Base-by-base conservation (phyloP, 2,888 invertebrate genomes). In the Gastrophysa polygoni region DNA sequence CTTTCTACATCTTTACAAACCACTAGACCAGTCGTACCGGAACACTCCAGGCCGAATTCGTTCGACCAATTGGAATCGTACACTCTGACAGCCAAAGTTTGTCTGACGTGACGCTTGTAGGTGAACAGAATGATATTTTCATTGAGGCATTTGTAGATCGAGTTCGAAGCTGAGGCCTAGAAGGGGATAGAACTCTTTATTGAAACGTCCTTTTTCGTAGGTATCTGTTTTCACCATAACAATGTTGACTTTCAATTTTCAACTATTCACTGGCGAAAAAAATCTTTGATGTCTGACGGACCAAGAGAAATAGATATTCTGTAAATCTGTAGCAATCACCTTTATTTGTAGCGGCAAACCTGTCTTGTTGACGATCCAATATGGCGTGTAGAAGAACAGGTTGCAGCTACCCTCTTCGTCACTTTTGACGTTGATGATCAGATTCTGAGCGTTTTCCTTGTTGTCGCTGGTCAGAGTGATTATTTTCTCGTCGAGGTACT, bases 301-400 rank as follows among this genome's bases (percentile, higher is more conserved):
- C n/a, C n/a, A n/a, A n/a, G n/a, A n/a, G n/a, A n/a, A n/a, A n/a
- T n/a, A n/a, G n/a, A n/a, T n/a, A n/a, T n/a, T n/a, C n/a, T n/a
- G n/a, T n/a, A n/a, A n/a, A n/a, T n/a, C n/a, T n/a, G n/a, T n/a
- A n/a, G 6, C 34, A 38, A 17, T 78, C 78, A 91, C 93, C 85
- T 91, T 89, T 68, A 93, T 85, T 78, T 91, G 90, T 68, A 96
- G 80, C 2, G 95, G 93, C 64, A 95, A 82, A 11, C 92, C 92
- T 2, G 93, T 91, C 81, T 93, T 93, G 82, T 96, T 96, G 68
- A 95, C 89, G 74, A 96, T 85, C 95, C 95, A 96, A 79, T 91
- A 94, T 14, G 92, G 92, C 1, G 92, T 89, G 78, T 91, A 90
- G 74, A 93, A 83, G 73, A 85, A 85, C 57, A 93, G 80, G 66